phyloP scores from a whole-genome alignment of 2,113 vertebrate genomes.

The Rallus limicola region DNA sequence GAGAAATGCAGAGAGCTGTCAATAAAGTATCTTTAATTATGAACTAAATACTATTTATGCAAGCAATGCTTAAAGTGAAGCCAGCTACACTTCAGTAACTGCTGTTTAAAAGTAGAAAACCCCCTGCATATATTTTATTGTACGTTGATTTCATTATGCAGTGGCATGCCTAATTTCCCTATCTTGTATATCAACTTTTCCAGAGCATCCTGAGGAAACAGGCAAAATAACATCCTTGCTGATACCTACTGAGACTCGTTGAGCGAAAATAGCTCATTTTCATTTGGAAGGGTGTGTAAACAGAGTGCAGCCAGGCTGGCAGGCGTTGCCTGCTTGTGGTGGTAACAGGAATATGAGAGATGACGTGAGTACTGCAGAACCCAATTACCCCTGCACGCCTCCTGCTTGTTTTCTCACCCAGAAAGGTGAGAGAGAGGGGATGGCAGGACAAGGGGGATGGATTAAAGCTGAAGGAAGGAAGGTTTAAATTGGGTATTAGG shows the following conservation, averaged over 20 bases:
- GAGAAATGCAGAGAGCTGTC: background rate
- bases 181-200: background rate
- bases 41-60: background rate
- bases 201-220: background rate
- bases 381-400: background rate
- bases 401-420: background rate
- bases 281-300: background rate
- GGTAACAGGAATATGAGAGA: background rate
- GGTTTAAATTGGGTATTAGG: too few relatives aligned
- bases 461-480: too few relatives aligned
- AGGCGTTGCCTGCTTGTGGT: background rate
- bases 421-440: background rate
- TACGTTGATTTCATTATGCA: background rate
- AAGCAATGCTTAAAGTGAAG: rapidly evolving
- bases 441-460: too few relatives aligned
- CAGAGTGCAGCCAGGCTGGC: background rate
- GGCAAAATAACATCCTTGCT: background rate
- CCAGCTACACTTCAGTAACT: background rate
- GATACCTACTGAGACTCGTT: background rate
- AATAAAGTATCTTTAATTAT: background rate
- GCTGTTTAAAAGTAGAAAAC: background rate
- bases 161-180: background rate
- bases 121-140: background rate
- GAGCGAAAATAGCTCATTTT: background rate
- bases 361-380: background rate